Evolutionary conservation across 2,797 vertebrate species (phyloP), one percentile per base, ranked within the genome.

Genomic region (Pogonophryne albipinna): DNA sequence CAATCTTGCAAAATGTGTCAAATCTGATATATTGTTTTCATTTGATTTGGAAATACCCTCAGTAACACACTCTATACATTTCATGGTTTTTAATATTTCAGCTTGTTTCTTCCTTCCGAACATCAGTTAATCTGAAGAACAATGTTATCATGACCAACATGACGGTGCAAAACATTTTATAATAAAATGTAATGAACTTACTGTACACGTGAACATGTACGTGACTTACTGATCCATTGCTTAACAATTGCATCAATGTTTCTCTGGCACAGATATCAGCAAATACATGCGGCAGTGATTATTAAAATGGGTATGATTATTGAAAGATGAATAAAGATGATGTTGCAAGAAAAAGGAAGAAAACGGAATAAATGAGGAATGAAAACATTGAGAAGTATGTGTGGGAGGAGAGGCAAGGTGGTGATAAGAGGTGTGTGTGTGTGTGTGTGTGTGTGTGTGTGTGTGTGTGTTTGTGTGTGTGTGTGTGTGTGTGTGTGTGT

Each of bases 361-460:
- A 53, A 58, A 76, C 13, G 44, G 53, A 55, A 27, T 83, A 50
- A 82, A 86, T 62, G 71, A 57, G 67, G 47, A 72, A 68, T 34
- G 31, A 27, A 46, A 80, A 85, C 71, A 80, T 64, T 71, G 52
- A 58, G n/a, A 53, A 70, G 44, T 13, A 31, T 60, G 45, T 73
- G 77, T 86, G 68, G 73, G 74, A 76, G 66, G 51, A 61, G 63
- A 79, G 49, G 72, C 76, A 81, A 80, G 73, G 70, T 79, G 72
- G 45, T 66, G 78, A 80, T 69, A 64, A 76, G 67, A 16, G 14
- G 20, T 80, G 67, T 67, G 74, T 62, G 73, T 64, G 60, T 63
- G 27, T 57, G 42, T 68, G 44, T 45, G 59, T 64, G 60, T 63
- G 27, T 57, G 42, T 68, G 47, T 45, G 59, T 64, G 60, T 63